These are phyloP conservation scores for Diorhabda elongata DNA, from an alignment of 1,140 invertebrate genomes.

Conservation along the genomic window DNA sequence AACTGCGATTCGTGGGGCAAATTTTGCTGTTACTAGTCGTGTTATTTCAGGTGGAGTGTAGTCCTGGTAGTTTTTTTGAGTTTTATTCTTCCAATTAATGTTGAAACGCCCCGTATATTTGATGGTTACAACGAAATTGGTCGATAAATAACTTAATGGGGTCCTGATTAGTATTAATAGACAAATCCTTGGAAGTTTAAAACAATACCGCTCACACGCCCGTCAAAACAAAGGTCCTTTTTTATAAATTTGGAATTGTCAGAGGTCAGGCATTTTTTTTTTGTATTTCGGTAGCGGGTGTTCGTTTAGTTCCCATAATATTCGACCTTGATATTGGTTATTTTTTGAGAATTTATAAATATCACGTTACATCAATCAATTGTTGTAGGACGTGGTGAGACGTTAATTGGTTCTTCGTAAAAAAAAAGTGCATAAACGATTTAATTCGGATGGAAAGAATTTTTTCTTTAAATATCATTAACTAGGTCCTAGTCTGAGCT, in stretches of 20 bases:
- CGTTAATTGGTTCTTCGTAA: no score
- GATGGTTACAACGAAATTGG: no score
- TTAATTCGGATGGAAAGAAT: no score
- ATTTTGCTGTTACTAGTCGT: no score
- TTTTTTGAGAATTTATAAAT: constrained; percentile 5
- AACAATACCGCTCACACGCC: constrained; percentile 9
- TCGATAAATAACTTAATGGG: background rate
- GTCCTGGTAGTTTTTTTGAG: no score
- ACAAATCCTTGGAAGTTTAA: constrained; percentile 10
- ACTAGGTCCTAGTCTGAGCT: no score
- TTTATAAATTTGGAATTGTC: constrained; percentile 13
- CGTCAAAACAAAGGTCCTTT: constrained; percentile 10
- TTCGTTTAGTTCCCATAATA: constrained; percentile 5
- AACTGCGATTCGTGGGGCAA: no score
- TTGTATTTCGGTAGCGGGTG: constrained; percentile 4
- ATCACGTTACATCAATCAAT: constrained; percentile 2
- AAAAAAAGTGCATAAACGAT: no score
- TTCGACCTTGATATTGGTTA: constrained; percentile 12
- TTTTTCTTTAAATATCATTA: no score
- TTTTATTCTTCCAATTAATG: no score
- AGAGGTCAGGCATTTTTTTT: constrained; percentile 10
- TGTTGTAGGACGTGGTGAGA: background rate
- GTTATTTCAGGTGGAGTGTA: no score
- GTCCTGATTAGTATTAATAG: background rate
- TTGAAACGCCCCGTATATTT: no score